Percentiles rank a stretch among this genome's conserved stretches.
phyloP scores from a whole-genome alignment of 2,888 invertebrate species.

The Aquatica leii region DNA sequence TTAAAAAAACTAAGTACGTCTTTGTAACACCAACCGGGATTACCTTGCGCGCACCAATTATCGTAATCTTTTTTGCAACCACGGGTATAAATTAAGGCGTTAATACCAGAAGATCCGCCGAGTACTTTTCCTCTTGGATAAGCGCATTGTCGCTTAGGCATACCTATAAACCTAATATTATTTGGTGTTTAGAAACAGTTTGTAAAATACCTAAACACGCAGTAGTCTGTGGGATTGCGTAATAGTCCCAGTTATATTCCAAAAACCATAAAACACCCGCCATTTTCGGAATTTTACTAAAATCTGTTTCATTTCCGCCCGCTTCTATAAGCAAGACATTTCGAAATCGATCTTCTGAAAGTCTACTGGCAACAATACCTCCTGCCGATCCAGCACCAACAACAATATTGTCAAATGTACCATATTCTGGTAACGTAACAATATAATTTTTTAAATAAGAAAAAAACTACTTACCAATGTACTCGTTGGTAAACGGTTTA shows the following conservation, averaged over 20 bases:
- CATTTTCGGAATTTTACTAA: slow-evolving; percentile 18
- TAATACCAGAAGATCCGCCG: slow-evolving; percentile 82
- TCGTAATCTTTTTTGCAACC: slow-evolving; percentile 78
- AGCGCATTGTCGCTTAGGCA: slow-evolving; percentile 48
- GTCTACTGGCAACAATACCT: slow-evolving; percentile 70
- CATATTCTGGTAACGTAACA: slow-evolving; percentile 15
- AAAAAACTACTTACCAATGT: too few relatives aligned
- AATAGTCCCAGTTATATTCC: slow-evolving; percentile 22
- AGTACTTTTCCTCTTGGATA: slow-evolving; percentile 72
- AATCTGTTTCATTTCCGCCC: slow-evolving; percentile 51
- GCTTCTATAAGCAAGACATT: slow-evolving; percentile 73
- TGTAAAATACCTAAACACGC: slow-evolving; percentile 27
- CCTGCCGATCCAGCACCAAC: slow-evolving; percentile 73
- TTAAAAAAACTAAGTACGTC: slow-evolving; percentile 81
- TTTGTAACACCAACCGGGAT: slow-evolving; percentile 77
- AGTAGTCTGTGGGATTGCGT: slow-evolving; percentile 17
- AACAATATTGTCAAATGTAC: slow-evolving; percentile 71
- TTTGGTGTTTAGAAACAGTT: too few relatives aligned
- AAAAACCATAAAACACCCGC: background rate
- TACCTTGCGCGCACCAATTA: slow-evolving; percentile 77
- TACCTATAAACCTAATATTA: too few relatives aligned
- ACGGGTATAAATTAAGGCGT: slow-evolving; percentile 82
- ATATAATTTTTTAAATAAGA: too few relatives aligned
- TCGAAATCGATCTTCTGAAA: slow-evolving; percentile 71
- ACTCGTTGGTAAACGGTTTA: too few relatives aligned